Evolutionary conservation across 2,113 vertebrate species (phyloP).

Genomic region (Epinephelus lanceolatus): DNA sequence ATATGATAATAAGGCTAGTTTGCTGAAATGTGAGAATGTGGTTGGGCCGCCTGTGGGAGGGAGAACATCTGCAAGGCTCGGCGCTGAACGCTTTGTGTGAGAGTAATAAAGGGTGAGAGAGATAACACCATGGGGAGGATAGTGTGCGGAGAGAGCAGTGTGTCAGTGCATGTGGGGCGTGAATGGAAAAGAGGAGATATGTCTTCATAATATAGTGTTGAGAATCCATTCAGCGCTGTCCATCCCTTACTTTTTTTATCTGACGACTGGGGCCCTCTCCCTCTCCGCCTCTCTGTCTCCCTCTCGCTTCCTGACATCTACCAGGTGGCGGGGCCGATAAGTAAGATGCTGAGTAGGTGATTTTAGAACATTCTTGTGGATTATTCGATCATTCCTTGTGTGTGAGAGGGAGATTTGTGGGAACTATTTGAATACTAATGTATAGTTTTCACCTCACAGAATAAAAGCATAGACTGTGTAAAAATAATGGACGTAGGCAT

Average conservation of each 20-base stretch:
- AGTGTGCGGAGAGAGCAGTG: slow-evolving; percentile 57
- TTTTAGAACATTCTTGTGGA: slow-evolving; percentile 68
- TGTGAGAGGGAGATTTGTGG: slow-evolving; percentile 58
- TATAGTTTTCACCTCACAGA: slow-evolving; percentile 42
- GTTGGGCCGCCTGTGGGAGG: slow-evolving; percentile 46
- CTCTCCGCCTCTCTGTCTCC: slow-evolving; percentile 36
- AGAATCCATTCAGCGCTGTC: slow-evolving; percentile 73
- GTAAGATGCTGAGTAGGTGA: slow-evolving; percentile 72
- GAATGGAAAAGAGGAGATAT: slow-evolving; percentile 73
- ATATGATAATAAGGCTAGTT: slow-evolving; percentile 73
- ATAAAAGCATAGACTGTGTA: slow-evolving; percentile 28
- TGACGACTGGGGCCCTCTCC: slow-evolving; percentile 39
- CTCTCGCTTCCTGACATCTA: slow-evolving; percentile 62
- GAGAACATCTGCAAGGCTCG: slow-evolving; percentile 69
- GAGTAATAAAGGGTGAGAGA: slow-evolving; percentile 76
- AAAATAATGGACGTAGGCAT: too few species aligned
- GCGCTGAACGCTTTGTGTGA: slow-evolving; percentile 63
- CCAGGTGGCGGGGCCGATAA: slow-evolving; percentile 74
- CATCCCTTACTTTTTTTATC: slow-evolving; percentile 63
- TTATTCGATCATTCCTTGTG: slow-evolving; percentile 67
- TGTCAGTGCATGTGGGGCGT: slow-evolving; percentile 63
- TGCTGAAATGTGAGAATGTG: slow-evolving; percentile 66
- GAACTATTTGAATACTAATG: slow-evolving; percentile 66
- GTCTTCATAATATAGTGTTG: slow-evolving; percentile 77
- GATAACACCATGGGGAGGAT: slow-evolving; percentile 68